Percentiles rank a stretch among this genome's conserved stretches.
Evolutionary conservation across 2,797 vertebrate species (phyloP).

Genomic region (Gymnothorax reevesii): DNA sequence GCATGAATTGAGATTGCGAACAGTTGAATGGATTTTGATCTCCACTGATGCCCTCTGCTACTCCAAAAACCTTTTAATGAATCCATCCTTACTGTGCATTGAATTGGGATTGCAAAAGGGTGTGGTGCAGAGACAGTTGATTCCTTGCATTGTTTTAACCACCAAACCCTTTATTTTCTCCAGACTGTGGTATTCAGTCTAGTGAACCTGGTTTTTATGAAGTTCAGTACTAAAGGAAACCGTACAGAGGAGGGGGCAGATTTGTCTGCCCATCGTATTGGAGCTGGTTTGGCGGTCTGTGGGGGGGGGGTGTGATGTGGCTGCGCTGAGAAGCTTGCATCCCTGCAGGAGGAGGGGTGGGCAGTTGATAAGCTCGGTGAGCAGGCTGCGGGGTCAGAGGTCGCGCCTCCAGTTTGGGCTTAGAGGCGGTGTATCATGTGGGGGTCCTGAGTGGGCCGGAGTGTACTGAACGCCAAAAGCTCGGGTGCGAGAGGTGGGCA

Average conservation of each 20-base stretch:
- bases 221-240: background rate
- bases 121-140: background rate
- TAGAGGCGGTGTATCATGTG: slow-evolving; percentile 45
- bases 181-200: background rate
- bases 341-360: slow-evolving; percentile 37
- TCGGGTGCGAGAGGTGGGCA: slow-evolving; percentile 41
- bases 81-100: background rate
- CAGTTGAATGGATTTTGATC: background rate
- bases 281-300: slow-evolving; percentile 26
- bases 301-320: background rate
- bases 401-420: slow-evolving; percentile 46
- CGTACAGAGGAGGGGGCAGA: background rate
- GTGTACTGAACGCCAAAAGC: slow-evolving; percentile 49
- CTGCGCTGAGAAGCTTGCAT: slow-evolving; percentile 1
- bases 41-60: background rate
- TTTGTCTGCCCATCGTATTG: background rate
- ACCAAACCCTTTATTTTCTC: background rate
- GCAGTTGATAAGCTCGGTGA: background rate
- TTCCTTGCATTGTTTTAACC: background rate
- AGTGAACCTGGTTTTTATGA: background rate
- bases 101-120: background rate
- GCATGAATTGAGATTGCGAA: background rate
- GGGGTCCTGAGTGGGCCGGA: slow-evolving; percentile 47
- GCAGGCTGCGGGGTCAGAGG: slow-evolving; percentile 47
- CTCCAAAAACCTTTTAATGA: background rate